These are phyloP conservation scores for Musca domestica DNA, from an alignment of 1,140 invertebrate genomes.

Conservation along the genomic window DNA sequence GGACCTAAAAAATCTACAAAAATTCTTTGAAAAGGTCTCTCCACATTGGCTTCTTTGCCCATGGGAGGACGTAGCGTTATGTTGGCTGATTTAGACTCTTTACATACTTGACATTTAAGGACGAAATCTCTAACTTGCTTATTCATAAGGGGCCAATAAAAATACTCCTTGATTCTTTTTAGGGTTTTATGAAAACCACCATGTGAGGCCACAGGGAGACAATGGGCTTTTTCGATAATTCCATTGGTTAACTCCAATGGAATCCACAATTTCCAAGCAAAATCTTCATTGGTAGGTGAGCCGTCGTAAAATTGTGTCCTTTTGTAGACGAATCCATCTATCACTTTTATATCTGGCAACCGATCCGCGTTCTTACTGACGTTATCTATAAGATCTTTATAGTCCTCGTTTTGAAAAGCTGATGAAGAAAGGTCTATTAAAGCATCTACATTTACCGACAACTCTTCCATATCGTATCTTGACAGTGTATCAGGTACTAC, in stretches of 20 bases:
- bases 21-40: constrained; percentile 1
- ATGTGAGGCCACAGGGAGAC: not conserved
- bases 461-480: no score
- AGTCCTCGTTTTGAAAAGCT: not conserved
- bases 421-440: not conserved
- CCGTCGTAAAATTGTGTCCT: not conserved
- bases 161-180: not conserved
- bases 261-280: no score
- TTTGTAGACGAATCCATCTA: not conserved
- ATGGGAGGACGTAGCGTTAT: not conserved
- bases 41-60: not conserved
- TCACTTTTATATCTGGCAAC: not conserved
- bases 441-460: not conserved
- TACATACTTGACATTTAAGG: not conserved
- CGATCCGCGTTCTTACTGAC: not conserved
- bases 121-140: not conserved
- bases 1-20: not conserved
- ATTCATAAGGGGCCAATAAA: not conserved
- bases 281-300: not conserved
- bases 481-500: not conserved
- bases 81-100: not conserved
- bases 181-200: not conserved
- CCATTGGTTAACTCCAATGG: not conserved
- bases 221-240: not conserved
- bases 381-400: not conserved